Conservation (phyloP, 37 sponge, comb jelly and placozoan genomes). For the Mnemiopsis leidyi region DNA sequence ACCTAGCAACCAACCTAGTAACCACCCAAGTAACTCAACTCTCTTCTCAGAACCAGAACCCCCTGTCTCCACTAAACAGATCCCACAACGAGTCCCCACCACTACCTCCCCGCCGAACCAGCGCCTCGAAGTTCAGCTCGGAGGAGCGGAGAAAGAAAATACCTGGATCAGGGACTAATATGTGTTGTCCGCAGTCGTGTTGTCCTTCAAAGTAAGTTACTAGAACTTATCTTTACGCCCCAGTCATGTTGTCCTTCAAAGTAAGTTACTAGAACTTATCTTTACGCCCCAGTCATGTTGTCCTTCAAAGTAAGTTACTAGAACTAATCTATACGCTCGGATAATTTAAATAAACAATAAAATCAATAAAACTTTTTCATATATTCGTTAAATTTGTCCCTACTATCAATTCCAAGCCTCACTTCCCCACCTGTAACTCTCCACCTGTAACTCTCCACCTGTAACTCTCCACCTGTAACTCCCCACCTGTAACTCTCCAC, state of each 20-base stretch:
- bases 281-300: conserved; percentile 4
- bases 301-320: background rate
- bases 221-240: too few species aligned
- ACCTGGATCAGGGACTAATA: background rate
- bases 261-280: too few species aligned
- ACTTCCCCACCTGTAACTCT: too few species aligned
- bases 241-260: background rate
- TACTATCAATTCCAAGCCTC: too few species aligned
- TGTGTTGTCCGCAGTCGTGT: conserved; percentile 28
- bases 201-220: background rate
- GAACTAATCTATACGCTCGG: too few species aligned
- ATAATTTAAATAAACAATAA: too few species aligned
- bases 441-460: too few species aligned
- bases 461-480: too few species aligned
- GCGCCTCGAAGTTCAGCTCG: background rate
- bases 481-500: too few species aligned
- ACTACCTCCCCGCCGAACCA: conserved; percentile 45
- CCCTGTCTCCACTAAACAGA: background rate
- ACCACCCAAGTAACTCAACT: too few species aligned
- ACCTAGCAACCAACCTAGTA: background rate
- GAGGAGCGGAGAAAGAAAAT: conserved; percentile 4
- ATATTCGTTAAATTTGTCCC: too few species aligned
- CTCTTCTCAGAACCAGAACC: background rate
- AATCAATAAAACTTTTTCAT: too few species aligned
- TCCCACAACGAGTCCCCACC: conserved; percentile 46